A percentile compares a stretch with the other conserved stretches of the same genome.
Evolutionary conservation across 2,113 vertebrate species (phyloP).

Genomic region (Forbesichthys agassizii): DNA sequence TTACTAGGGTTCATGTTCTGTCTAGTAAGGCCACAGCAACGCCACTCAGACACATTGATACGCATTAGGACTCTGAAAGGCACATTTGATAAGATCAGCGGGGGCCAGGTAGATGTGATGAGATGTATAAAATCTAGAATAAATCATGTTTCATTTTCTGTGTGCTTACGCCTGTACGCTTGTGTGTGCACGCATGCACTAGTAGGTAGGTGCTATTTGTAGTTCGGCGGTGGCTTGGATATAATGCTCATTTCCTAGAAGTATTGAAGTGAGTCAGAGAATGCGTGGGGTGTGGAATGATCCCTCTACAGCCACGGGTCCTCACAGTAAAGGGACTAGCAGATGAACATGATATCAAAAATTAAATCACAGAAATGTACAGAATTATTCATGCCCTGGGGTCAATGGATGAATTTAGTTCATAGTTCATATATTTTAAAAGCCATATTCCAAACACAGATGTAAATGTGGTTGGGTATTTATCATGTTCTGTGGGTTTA

Average conservation of each 20-base stretch:
- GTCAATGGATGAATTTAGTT: not conserved
- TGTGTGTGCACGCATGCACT: not conserved
- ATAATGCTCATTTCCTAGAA: constrained; percentile 12
- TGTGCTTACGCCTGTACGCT: constrained; percentile 26
- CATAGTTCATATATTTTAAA: too few relatives aligned
- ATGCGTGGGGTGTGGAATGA: constrained; percentile 2
- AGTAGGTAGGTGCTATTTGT: constrained; percentile 16
- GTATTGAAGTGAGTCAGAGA: constrained; percentile 38
- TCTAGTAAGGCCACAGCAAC: constrained; percentile 23
- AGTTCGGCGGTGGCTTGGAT: constrained; percentile 23
- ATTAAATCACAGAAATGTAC: too few relatives aligned
- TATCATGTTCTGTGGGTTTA: too few relatives aligned
- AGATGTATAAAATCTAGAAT: not conserved
- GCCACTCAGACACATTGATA: constrained; percentile 23
- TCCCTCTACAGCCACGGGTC: not conserved
- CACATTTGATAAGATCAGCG: constrained; percentile 31
- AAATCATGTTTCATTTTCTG: not conserved
- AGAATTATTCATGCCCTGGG: not conserved
- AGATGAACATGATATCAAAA: too few relatives aligned
- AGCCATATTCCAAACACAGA: too few relatives aligned
- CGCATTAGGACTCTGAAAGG: constrained; percentile 28
- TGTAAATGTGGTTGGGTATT: too few relatives aligned
- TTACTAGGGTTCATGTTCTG: constrained; percentile 50
- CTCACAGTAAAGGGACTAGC: too few relatives aligned
- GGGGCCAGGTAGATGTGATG: constrained; percentile 9